Conservation (phyloP, 2,888 invertebrate genomes). For the Pasiphila rectangulata region DNA sequence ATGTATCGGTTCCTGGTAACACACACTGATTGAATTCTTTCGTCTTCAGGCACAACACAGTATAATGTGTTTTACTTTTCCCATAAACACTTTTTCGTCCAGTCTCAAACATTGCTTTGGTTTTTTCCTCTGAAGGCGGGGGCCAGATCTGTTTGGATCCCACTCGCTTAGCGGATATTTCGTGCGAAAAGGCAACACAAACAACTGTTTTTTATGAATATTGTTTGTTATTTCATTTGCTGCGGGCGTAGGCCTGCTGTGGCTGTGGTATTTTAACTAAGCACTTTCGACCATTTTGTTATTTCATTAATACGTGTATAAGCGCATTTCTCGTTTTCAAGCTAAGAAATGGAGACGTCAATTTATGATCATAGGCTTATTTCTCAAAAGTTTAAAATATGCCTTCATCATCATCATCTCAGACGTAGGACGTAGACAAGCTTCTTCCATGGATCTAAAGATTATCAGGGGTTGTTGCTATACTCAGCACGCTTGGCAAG, state of each 20-base stretch:
- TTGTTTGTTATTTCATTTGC: conserved; percentile 21
- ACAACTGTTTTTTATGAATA: conserved; percentile 26
- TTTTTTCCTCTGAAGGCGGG: conserved; percentile 31
- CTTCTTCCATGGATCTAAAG: too few species aligned
- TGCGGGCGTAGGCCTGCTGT: neutral
- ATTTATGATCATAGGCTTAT: conserved; percentile 5
- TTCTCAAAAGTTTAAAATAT: neutral
- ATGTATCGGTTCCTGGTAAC: too few species aligned
- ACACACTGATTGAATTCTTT: too few species aligned
- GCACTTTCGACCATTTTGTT: conserved; percentile 12
- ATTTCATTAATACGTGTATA: too few species aligned
- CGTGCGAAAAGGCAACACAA: conserved; percentile 24
- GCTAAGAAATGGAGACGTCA: too few species aligned
- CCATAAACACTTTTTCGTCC: conserved; percentile 18
- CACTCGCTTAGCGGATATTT: conserved; percentile 29
- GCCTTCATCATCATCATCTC: neutral
- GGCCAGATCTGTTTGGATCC: conserved; percentile 32
- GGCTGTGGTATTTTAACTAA: conserved; percentile 12
- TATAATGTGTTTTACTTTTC: too few species aligned
- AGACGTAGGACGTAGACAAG: neutral
- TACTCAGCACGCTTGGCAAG: too few species aligned
- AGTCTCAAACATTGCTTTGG: conserved; percentile 4
- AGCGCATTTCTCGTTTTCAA: too few species aligned
- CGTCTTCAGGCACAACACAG: too few species aligned
- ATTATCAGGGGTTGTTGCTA: too few species aligned